These are phyloP conservation scores for Chiroxiphia lanceolata DNA, from an alignment of 2,797 vertebrate genomes.

Conservation along the genomic window DNA sequence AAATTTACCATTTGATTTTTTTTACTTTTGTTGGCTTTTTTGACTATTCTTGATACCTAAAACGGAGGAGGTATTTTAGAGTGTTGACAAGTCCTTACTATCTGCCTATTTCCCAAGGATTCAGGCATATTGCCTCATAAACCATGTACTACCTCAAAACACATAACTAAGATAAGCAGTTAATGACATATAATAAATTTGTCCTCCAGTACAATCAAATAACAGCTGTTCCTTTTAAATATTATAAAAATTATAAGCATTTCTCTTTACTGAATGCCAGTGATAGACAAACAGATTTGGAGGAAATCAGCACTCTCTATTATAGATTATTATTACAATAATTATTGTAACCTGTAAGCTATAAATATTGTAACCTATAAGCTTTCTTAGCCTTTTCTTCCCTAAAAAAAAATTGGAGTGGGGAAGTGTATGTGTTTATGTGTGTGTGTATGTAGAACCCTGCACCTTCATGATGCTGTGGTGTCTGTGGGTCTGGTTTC, in stretches of 20 bases:
- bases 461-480: neutral
- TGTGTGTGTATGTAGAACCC: neutral
- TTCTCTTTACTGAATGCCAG: neutral
- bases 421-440: fast-evolving
- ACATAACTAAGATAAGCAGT: neutral
- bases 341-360: too few relatives aligned
- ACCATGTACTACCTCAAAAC: neutral
- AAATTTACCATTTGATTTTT: neutral
- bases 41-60: neutral
- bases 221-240: neutral
- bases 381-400: neutral
- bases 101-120: neutral
- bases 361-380: too few relatives aligned
- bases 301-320: neutral
- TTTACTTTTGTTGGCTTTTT: neutral
- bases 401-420: neutral
- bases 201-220: neutral
- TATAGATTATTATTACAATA: neutral
- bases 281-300: neutral
- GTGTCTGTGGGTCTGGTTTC: neutral
- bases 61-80: neutral
- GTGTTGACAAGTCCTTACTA: neutral
- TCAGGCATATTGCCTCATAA: neutral
- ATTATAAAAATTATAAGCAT: neutral
- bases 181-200: neutral